Evolutionary conservation across 2,888 invertebrate genomes (phyloP).

Genomic region (Pristionchus entomophagus): DNA sequence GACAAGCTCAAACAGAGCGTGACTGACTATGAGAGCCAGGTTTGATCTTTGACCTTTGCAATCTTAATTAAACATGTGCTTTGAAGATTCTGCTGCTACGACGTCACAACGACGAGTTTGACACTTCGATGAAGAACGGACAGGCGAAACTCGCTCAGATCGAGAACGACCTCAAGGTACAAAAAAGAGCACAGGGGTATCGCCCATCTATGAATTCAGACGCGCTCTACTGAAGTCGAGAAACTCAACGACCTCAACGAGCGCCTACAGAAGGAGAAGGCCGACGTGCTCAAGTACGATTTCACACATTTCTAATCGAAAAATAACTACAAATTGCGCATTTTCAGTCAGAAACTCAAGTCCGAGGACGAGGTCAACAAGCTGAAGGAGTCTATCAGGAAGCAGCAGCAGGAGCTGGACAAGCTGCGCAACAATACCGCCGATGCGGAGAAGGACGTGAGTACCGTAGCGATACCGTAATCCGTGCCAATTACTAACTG

Average conservation of each 20-base stretch:
- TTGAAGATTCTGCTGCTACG: conserved; percentile 70
- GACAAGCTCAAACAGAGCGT: conserved; percentile 68
- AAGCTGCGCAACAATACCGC: conserved; percentile 67
- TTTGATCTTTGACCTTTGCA: background rate
- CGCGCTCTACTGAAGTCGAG: conserved; percentile 70
- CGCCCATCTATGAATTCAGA: conserved; percentile 43
- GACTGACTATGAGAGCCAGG: conserved; percentile 70
- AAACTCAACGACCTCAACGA: conserved; percentile 72
- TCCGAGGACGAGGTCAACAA: conserved; percentile 67
- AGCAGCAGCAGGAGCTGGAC: conserved; percentile 72
- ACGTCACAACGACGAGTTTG: conserved; percentile 74
- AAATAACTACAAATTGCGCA: background rate
- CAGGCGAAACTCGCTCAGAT: conserved; percentile 72
- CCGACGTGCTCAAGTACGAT: conserved; percentile 68
- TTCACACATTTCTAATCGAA: background rate
- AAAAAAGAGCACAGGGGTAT: background rate
- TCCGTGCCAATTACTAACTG: background rate
- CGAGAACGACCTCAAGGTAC: conserved; percentile 68
- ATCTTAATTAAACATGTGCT: background rate
- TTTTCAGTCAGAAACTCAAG: conserved; percentile 71
- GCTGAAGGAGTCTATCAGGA: conserved; percentile 71
- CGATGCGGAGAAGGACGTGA: conserved; percentile 42
- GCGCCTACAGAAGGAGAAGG: conserved; percentile 72
- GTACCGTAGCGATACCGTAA: background rate
- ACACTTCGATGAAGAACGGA: conserved; percentile 73